phyloP scores from a whole-genome alignment of 2,797 vertebrate genomes.

The Melanotaenia trifasciata region DNA sequence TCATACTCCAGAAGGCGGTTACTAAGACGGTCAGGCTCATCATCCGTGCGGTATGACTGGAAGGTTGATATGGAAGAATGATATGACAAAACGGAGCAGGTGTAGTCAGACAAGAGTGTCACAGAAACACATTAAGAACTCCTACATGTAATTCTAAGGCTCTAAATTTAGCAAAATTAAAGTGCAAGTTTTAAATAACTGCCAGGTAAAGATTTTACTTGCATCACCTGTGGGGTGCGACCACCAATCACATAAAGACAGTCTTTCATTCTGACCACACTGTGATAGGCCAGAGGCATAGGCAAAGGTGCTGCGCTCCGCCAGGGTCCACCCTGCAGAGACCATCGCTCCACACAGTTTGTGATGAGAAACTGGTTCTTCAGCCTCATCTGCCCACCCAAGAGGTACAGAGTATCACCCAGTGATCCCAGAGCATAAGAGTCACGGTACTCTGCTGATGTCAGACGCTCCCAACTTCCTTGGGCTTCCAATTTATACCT shows the following conservation, averaged over 20 bases:
- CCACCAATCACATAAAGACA: slow-evolving; percentile 93
- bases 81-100: slow-evolving; percentile 66
- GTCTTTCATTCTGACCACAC: slow-evolving; percentile 86
- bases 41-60: slow-evolving; percentile 89
- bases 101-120: slow-evolving; percentile 42
- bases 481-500: slow-evolving; percentile 92
- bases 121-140: slow-evolving; percentile 13
- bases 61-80: slow-evolving; percentile 23
- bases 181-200: slow-evolving; percentile 1
- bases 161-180: slow-evolving; percentile 7
- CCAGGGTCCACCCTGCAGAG: slow-evolving; percentile 89
- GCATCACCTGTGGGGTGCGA: slow-evolving; percentile 93
- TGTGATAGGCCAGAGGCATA: slow-evolving; percentile 90
- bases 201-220: background rate
- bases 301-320: slow-evolving; percentile 90
- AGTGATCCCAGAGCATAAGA: slow-evolving; percentile 90
- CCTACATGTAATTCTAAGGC: background rate
- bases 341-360: slow-evolving; percentile 93
- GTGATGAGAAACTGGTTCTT: slow-evolving; percentile 94
- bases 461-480: slow-evolving; percentile 92
- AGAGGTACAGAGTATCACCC: slow-evolving; percentile 88
- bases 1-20: slow-evolving; percentile 92
- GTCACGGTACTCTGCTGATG: slow-evolving; percentile 91
- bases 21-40: slow-evolving; percentile 96
- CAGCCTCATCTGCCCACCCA: slow-evolving; percentile 95